These are phyloP conservation scores for Spinus pinus DNA, from an alignment of 2,797 vertebrate species.

Conservation along the genomic window DNA sequence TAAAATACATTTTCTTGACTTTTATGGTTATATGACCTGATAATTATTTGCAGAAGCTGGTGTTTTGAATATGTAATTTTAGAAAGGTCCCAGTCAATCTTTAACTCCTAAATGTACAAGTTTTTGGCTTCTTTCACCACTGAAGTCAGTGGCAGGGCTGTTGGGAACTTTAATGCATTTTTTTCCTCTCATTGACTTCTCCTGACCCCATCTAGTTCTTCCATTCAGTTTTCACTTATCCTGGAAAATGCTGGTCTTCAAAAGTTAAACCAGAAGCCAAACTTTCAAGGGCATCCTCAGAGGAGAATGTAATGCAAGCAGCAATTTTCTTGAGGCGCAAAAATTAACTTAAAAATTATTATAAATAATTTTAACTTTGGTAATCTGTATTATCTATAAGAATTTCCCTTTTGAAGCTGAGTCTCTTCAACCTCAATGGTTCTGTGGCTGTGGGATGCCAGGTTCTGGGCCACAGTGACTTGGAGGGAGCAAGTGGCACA, in stretches of 20 bases:
- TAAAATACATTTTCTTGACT: conserved; percentile 58
- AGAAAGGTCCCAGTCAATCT: conserved; percentile 27
- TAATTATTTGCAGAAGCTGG: conserved; percentile 51
- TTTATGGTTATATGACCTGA: conserved; percentile 43
- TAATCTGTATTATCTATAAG: background rate
- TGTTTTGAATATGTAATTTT: conserved; percentile 21
- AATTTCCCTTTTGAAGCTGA: background rate
- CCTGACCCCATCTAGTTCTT: background rate
- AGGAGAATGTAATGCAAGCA: background rate
- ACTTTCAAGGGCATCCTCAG: background rate
- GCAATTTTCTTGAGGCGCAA: rapidly evolving
- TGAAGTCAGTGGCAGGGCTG: background rate
- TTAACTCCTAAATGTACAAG: background rate
- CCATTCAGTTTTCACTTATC: background rate
- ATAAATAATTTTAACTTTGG: background rate
- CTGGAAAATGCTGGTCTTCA: background rate
- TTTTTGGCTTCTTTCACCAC: background rate
- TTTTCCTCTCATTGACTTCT: background rate
- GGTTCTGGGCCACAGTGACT: background rate
- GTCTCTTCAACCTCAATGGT: rapidly evolving
- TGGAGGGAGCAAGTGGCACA: background rate
- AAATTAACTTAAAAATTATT: background rate
- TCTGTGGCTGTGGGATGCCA: background rate
- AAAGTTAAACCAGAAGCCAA: background rate
- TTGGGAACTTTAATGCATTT: background rate